Percentiles rank a stretch among this genome's conserved stretches.
Evolutionary conservation across 1,140 invertebrate genomes (phyloP).

Genomic region (Hylyphantes graminicola): DNA sequence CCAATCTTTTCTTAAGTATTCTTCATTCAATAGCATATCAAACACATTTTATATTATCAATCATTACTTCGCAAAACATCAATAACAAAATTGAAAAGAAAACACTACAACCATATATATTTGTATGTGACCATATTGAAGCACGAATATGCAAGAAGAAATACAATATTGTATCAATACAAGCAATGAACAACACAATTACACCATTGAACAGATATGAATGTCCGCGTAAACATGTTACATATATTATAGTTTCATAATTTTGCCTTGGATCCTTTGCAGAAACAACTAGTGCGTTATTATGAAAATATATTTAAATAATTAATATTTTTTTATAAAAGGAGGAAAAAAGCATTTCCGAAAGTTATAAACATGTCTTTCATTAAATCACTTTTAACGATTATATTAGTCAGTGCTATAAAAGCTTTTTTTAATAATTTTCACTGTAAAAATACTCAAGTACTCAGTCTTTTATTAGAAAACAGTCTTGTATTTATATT

Average conservation of each 20-base stretch:
- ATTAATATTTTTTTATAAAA: constrained; percentile 41
- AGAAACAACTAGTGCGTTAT: constrained; percentile 33
- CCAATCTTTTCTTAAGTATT: no score
- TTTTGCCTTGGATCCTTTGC: constrained; percentile 18
- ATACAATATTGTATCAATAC: constrained; percentile 6
- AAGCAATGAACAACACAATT: constrained; percentile 27
- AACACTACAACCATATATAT: constrained; percentile 29
- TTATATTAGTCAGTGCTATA: constrained; percentile 19
- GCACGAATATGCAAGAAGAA: constrained; percentile 14
- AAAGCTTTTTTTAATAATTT: not conserved
- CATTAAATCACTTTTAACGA: constrained; percentile 14
- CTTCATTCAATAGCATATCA: no score
- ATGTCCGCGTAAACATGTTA: constrained; percentile 5
- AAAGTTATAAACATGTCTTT: constrained; percentile 27
- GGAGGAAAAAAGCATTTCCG: constrained; percentile 23
- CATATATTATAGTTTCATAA: constrained; percentile 20
- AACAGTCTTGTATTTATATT: no score
- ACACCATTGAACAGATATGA: constrained; percentile 20
- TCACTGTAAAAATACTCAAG: constrained; percentile 21
- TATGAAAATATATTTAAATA: constrained; percentile 23
- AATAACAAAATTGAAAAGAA: constrained; percentile 28
- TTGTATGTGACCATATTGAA: constrained; percentile 4
- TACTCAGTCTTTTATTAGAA: no score
- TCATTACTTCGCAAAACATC: not conserved
- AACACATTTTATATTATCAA: no score